Base-by-base conservation (phyloP, 2,113 vertebrate species). In the Platanista minor region DNA sequence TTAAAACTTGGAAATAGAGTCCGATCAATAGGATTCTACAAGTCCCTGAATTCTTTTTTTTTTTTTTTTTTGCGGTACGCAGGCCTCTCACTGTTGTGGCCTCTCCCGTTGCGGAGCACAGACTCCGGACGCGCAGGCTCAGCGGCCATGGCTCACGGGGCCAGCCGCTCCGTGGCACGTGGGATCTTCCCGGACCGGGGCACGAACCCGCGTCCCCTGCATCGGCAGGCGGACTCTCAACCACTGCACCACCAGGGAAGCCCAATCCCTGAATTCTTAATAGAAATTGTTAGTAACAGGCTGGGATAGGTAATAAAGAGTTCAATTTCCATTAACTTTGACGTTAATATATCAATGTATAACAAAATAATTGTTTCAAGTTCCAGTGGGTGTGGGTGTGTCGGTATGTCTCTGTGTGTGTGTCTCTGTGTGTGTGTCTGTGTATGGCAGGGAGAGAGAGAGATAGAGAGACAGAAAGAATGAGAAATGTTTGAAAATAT, bases 1-100 rank as follows among this genome's bases (percentile, higher is more conserved):
- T 93, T 91, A 64, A 92, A 94, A 88, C 39, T 64, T 64, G 31
- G 39, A 87, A 81, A 77, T 69, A 96, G 25, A 62, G 11, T 69
- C 33, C 10, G 74, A 75, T 75, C n/a, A 52, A 21, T 5, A 92
- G 43, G 10, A 71, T 69, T 67, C 62, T 59, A 54, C 46, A 91
- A 52, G 4, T 49, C 13, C 27, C 81, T 69, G n/a, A 85, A 46
- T 94, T 78, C 11, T 64, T 95, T n/a, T n/a, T n/a, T n/a, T n/a
- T n/a, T n/a, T n/a, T n/a, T n/a, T n/a, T n/a, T n/a, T n/a, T n/a
- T n/a, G n/a, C n/a, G n/a, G n/a, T n/a, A n/a, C n/a, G n/a, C n/a
- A n/a, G n/a, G n/a, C n/a, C n/a, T n/a, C n/a, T n/a, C n/a, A n/a
- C n/a, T n/a, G n/a, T n/a, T n/a, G n/a, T n/a, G n/a, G n/a, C n/a